A percentile compares a stretch with the other conserved stretches of the same genome.
Evolutionary conservation across 2,113 vertebrate species (phyloP).

Genomic region (Prionailurus bengalensis): DNA sequence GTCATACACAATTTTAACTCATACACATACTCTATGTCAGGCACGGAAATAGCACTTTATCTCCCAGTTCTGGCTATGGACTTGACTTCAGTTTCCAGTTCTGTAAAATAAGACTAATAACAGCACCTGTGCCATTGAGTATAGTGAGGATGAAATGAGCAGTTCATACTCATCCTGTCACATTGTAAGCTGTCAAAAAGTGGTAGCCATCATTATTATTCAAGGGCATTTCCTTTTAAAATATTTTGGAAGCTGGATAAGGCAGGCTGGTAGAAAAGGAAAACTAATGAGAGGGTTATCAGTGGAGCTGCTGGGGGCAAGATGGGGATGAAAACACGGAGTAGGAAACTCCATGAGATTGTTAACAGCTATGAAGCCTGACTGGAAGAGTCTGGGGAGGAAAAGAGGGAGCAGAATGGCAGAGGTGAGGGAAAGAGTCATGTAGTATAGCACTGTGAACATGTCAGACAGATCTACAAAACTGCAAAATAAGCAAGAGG

Average conservation of each 20-base stretch:
- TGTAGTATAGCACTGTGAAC: fast-evolving
- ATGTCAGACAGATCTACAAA: background rate
- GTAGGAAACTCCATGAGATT: background rate
- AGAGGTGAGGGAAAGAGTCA: background rate
- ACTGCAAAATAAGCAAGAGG: background rate
- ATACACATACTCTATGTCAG: background rate
- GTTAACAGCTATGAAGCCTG: background rate
- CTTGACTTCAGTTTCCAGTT: background rate
- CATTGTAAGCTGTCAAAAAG: background rate
- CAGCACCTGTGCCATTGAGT: background rate
- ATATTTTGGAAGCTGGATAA: background rate
- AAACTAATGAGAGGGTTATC: background rate
- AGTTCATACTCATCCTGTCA: background rate
- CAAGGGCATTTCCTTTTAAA: constrained; percentile 22
- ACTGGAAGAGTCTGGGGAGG: background rate
- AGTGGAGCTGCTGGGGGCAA: background rate
- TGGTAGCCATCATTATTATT: background rate
- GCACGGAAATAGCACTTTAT: background rate
- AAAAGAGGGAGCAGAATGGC: background rate
- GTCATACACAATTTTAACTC: background rate
- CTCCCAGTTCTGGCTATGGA: background rate
- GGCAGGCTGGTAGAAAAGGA: background rate
- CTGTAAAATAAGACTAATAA: background rate
- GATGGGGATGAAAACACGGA: background rate
- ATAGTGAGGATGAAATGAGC: background rate